Base-by-base conservation (phyloP, 53 echinoderm and acorn worm species). In the Henricia sp. region DNA sequence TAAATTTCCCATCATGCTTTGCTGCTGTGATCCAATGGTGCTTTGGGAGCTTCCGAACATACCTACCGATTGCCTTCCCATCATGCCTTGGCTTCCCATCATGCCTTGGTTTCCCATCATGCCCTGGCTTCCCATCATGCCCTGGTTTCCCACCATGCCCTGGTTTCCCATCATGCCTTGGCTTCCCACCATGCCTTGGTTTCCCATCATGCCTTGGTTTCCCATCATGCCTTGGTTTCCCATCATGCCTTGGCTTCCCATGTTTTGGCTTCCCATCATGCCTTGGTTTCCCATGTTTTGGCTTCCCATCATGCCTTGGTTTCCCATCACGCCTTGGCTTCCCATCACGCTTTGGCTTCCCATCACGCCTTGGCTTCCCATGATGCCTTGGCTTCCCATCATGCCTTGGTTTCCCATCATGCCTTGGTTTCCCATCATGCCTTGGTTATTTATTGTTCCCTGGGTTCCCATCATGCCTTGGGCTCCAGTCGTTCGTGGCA, bases 361-460 rank as follows among this genome's bases (percentile, higher is more conserved):
- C 86, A 62, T 74, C 72, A 72, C 52, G 72, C 72, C 37, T 24
- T 73, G 73, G 38, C 51, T 57, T 70, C 77, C 78, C 82, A 70
- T 71, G 63, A 68, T 55, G 41, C 71, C 53, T 26, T 67, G 75
- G 19, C 58, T 80, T 40, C 82, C 87, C 56, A 66, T 77, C 68
- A 69, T 68, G 0, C 77, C 88, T 28, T 25, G 71, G 9, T 85
- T 63, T 63, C 68, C 85, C 89, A 67, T 80, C 78, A 86, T 63
- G 37, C 63, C n/a, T 35, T 82, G 86, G 19, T 60, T 87, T 53
- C 71, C 87, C 87, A 82, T 82, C 67, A 82, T 87, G 64, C 91
- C 50, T 69, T 90, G 90, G 28, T 38, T 68, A 51, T 70, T 68
- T 43, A 82, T 82, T 39, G 71, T 71, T 21, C 52, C 30, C 39